These are phyloP conservation scores for Drosophila kuntzei DNA, from an alignment of 2,888 invertebrate species.

Conservation along the genomic window DNA sequence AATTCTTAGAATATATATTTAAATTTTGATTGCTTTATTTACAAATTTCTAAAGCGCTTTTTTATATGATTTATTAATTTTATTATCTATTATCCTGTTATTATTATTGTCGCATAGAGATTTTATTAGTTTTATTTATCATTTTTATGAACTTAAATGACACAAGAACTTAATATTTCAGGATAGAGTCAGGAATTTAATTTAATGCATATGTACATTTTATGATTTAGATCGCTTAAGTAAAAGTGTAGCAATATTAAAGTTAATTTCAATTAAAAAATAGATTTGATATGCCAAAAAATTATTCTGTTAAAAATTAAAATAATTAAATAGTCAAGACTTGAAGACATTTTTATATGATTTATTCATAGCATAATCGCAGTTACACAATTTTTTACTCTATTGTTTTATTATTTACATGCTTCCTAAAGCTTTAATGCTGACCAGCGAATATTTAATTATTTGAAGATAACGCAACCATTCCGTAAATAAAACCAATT, in stretches of 20 bases:
- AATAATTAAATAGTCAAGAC: too few species aligned
- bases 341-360: background rate
- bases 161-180: background rate
- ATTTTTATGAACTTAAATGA: background rate
- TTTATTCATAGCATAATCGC: background rate
- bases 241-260: background rate
- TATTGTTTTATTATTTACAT: background rate
- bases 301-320: too few species aligned
- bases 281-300: too few species aligned
- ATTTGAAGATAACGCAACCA: background rate
- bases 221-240: too few species aligned
- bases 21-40: background rate
- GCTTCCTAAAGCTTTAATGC: background rate
- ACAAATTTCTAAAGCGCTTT: background rate
- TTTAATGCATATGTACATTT: too few species aligned
- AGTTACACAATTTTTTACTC: too few species aligned
- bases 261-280: background rate
- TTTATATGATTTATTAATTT: background rate
- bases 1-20: background rate
- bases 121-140: background rate
- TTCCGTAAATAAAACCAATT: conserved; percentile 8
- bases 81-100: background rate
- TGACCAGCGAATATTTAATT: background rate
- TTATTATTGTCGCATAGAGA: background rate
- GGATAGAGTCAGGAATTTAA: too few species aligned